Base-by-base conservation (phyloP, 1,140 invertebrate species). In the Drosophila punjabiensis region DNA sequence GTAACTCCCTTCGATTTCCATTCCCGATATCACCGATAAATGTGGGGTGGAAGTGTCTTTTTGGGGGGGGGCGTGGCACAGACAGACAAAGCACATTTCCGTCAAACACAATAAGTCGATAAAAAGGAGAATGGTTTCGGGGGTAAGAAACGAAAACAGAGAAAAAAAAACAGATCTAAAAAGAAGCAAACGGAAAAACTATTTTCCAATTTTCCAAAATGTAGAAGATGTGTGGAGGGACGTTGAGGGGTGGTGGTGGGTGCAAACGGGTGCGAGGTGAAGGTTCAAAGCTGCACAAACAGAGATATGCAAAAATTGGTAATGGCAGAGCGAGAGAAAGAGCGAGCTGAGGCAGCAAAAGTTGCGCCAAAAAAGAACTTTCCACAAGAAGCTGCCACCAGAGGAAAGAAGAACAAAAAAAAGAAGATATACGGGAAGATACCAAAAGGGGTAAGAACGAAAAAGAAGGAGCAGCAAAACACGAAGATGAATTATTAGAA, bases 61-160 rank as follows among this genome's bases (percentile, higher is more conserved):
- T 39, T 35, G 7, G 24, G 28, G n/a, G 64, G 7, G 33, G 43
- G 55, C 45, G 61, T 45, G 75, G 59, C 24, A 56, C 41, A 69
- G 64, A 76, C 64, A 75, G 81, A 76, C 81, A 79, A 82, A 83
- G 69, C 81, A 83, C 76, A 80, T 79, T 82, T 82, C 67, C 80
- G 62, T 64, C 81, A 84, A 84, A 83, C 81, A 84, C 81, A 84
- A 85, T 85, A 85, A 85, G 82, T 85, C 82, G 82, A 85, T 85
- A 85, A 85, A 78, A 73, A 53, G 59, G 60, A 59, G 60, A 67
- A 50, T 32, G 30, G 30, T 69, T 66, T 62, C 52, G 37, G 32
- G 14, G 20, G 20, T 6, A 24, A 59, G 43, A 37, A 56, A 66
- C 37, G 56, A 66, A 77, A 60, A 66, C 52, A 76, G 18, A 76